Percentiles rank a stretch among this genome's conserved stretches.
These are phyloP conservation scores for Leptinotarsa undecemlineata DNA, from an alignment of 1,140 invertebrate species.

Conservation along the genomic window DNA sequence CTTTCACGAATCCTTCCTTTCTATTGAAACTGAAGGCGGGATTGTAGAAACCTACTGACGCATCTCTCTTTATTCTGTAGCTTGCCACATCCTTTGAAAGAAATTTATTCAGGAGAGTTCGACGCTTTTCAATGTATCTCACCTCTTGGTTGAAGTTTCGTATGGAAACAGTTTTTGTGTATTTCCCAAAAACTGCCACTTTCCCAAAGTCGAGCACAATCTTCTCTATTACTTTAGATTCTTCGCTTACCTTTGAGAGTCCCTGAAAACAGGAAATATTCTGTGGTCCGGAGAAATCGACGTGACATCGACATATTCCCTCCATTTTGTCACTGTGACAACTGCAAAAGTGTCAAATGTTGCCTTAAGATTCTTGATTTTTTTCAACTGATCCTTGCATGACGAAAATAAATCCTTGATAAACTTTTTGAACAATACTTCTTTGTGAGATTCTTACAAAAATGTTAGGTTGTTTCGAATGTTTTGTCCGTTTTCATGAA, in stretches of 20 bases:
- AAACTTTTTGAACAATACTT: too few species aligned
- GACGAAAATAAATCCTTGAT: too few species aligned
- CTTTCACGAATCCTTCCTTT: constrained; percentile 25
- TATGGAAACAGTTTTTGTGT: constrained; percentile 24
- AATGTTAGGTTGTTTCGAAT: too few species aligned
- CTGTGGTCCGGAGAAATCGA: background rate
- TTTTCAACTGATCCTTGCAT: too few species aligned
- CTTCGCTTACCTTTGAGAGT: constrained; percentile 13
- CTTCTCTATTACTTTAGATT: constrained; percentile 16
- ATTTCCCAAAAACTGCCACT: constrained; percentile 30
- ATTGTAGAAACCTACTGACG: constrained; percentile 31
- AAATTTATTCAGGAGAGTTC: background rate
- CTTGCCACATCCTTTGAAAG: constrained; percentile 25
- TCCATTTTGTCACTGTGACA: background rate
- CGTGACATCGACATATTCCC: background rate
- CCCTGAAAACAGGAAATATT: background rate
- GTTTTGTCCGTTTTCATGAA: too few species aligned
- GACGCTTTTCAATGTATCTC: background rate
- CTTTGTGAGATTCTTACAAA: too few species aligned
- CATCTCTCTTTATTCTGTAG: constrained; percentile 31
- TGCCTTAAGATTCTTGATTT: too few species aligned
- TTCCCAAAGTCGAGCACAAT: constrained; percentile 31
- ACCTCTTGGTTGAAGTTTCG: constrained; percentile 11
- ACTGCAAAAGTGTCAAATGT: background rate
- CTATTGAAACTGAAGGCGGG: constrained; percentile 35